Conservation (phyloP, 1,140 invertebrate genomes). For the Mycetomoellerius zeteki region DNA sequence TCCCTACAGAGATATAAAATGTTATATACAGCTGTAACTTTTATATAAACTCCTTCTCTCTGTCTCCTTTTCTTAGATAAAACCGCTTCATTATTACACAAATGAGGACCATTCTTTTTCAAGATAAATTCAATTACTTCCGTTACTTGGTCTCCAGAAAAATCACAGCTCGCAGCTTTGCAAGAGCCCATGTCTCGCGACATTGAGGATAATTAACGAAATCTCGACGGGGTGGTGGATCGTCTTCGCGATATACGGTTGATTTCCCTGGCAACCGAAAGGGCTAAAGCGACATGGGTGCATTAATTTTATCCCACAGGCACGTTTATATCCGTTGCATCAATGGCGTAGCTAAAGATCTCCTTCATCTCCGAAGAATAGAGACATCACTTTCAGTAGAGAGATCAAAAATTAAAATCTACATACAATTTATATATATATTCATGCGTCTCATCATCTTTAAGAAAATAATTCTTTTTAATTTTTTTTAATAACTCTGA, state of each 20-base stretch:
- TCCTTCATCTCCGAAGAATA: neutral
- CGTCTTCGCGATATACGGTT: constrained; percentile 12
- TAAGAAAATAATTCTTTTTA: neutral
- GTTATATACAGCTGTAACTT: constrained; percentile 1
- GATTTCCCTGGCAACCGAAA: constrained; percentile 46
- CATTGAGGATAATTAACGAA: constrained; percentile 13
- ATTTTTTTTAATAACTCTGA: neutral
- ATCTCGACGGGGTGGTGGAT: constrained; percentile 10
- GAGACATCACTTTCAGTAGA: neutral
- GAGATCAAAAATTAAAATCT: neutral
- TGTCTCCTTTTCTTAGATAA: constrained; percentile 2
- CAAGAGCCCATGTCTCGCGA: neutral
- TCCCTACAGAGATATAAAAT: neutral
- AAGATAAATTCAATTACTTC: constrained; percentile 1
- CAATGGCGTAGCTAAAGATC: constrained; percentile 22
- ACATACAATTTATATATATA: neutral
- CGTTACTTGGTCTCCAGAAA: neutral
- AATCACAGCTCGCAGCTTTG: neutral
- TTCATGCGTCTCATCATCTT: neutral
- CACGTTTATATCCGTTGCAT: constrained; percentile 15
- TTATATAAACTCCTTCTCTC: neutral
- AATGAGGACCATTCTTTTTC: neutral
- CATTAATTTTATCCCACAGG: constrained; percentile 40
- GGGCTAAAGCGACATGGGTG: neutral
- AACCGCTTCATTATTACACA: constrained; percentile 1